Percentiles rank a stretch among this genome's conserved stretches.
These are phyloP conservation scores for Amphiura filiformis DNA, from an alignment of 35 echinoderm and acorn worm genomes.

Conservation along the genomic window DNA sequence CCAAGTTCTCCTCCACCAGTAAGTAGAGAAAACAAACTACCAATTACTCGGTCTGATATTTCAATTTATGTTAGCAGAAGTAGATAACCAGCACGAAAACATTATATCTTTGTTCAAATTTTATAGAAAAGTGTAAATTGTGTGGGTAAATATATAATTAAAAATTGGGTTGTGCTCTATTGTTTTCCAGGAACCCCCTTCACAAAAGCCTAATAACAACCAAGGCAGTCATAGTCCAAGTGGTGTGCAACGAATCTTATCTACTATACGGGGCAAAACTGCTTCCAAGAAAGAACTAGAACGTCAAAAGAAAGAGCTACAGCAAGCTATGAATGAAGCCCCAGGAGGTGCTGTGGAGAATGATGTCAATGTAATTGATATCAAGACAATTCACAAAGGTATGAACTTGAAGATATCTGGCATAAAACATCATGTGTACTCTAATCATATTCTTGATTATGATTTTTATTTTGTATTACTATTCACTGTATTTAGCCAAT, in stretches of 20 bases:
- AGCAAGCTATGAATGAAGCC: slow-evolving; percentile 63
- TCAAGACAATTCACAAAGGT: slow-evolving; percentile 57
- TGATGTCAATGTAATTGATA: slow-evolving; percentile 67
- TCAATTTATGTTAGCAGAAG: no score
- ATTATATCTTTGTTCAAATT: no score
- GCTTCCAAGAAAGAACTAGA: slow-evolving; percentile 45
- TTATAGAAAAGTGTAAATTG: no score
- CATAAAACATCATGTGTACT: no score
- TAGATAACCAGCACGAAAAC: no score
- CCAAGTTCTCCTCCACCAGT: slow-evolving; percentile 37
- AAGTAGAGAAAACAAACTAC: slow-evolving; percentile 4
- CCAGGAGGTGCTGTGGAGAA: slow-evolving; percentile 53
- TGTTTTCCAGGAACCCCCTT: slow-evolving; percentile 12
- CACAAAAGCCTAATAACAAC: slow-evolving; percentile 13
- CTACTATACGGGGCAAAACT: background rate
- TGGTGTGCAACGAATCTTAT: background rate
- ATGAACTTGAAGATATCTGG: no score
- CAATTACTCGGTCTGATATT: no score
- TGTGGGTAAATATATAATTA: no score
- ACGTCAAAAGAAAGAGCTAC: slow-evolving; percentile 55
- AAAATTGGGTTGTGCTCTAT: no score
- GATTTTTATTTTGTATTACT: no score
- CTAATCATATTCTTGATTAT: no score
- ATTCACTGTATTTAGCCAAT: no score
- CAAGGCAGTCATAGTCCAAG: background rate